A percentile compares a stretch with the other conserved stretches of the same genome.
phyloP scores from a whole-genome alignment of 1,140 invertebrate species.

The Trichonephila clavipes region DNA sequence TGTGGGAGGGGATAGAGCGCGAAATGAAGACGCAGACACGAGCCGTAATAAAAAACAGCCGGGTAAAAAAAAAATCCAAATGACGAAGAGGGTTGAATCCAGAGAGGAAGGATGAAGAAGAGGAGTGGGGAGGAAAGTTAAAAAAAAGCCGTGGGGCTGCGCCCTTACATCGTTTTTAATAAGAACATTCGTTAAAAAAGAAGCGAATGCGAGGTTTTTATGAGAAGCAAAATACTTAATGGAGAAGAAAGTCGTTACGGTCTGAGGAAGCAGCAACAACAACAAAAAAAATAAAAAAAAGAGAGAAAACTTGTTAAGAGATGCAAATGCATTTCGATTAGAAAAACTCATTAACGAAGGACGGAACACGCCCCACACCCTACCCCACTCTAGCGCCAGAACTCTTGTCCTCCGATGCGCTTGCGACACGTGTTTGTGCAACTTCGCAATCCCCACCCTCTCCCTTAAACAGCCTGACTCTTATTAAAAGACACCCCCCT shows the following conservation, averaged over 20 bases:
- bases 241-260: slow-evolving; percentile 76
- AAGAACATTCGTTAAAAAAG: slow-evolving; percentile 77
- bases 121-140: slow-evolving; percentile 28
- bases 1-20: slow-evolving; percentile 41
- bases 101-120: slow-evolving; percentile 37
- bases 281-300: slow-evolving; percentile 61
- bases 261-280: slow-evolving; percentile 57
- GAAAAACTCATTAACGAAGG: slow-evolving; percentile 77
- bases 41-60: slow-evolving; percentile 74
- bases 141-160: slow-evolving; percentile 57
- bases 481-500: slow-evolving; percentile 72
- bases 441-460: slow-evolving; percentile 54
- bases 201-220: slow-evolving; percentile 74
- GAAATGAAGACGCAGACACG: slow-evolving; percentile 76
- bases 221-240: slow-evolving; percentile 76
- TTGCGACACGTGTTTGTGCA: slow-evolving; percentile 74
- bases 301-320: slow-evolving; percentile 76
- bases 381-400: slow-evolving; percentile 31
- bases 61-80: slow-evolving; percentile 54
- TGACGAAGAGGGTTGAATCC: slow-evolving; percentile 69
- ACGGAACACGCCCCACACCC: slow-evolving; percentile 46
- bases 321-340: slow-evolving; percentile 77
- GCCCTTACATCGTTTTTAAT: slow-evolving; percentile 76
- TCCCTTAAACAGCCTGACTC: slow-evolving; percentile 45
- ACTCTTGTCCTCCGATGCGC: slow-evolving; percentile 69